These are phyloP conservation scores for Dryobates pubescens DNA, from an alignment of 2,797 vertebrate genomes.

Conservation along the genomic window DNA sequence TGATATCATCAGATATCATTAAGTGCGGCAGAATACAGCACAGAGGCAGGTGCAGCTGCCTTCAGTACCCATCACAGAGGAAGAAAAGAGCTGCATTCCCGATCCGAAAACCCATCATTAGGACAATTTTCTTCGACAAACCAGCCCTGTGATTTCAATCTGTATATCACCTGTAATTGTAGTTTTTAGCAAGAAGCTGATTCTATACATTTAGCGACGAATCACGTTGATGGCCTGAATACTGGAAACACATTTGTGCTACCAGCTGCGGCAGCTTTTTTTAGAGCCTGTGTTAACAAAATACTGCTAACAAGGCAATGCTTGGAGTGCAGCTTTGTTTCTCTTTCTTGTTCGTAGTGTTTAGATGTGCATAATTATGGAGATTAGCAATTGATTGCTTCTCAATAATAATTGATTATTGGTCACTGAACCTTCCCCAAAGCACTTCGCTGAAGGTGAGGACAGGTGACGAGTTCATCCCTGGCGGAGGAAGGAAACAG, in stretches of 20 bases:
- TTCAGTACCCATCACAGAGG: slow-evolving; percentile 87
- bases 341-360: slow-evolving; percentile 88
- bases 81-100: slow-evolving; percentile 91
- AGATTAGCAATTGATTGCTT: slow-evolving; percentile 93
- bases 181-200: slow-evolving; percentile 99
- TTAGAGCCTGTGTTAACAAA: slow-evolving; percentile 90
- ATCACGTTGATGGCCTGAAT: slow-evolving; percentile 89
- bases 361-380: slow-evolving; percentile 95
- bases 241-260: slow-evolving; percentile 90
- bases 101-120: slow-evolving; percentile 98
- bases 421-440: slow-evolving; percentile 85
- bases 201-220: slow-evolving; percentile 99
- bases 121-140: slow-evolving; percentile 99
- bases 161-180: slow-evolving; percentile 99
- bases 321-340: slow-evolving; percentile 91
- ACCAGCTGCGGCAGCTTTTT: slow-evolving; percentile 97
- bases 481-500: slow-evolving; percentile 59
- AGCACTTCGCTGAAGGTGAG: slow-evolving; percentile 80
- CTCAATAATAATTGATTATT: slow-evolving; percentile 89
- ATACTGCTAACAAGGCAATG: slow-evolving; percentile 88
- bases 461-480: slow-evolving; percentile 80
- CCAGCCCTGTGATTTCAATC: slow-evolving; percentile 99
- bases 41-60: slow-evolving; percentile 99
- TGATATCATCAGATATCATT: slow-evolving; percentile 99
- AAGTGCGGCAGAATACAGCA: slow-evolving; percentile 95